Evolutionary conservation across 2,888 invertebrate species (phyloP), one percentile per base, ranked within the genome.

Genomic region (Tinea trinotella): DNA sequence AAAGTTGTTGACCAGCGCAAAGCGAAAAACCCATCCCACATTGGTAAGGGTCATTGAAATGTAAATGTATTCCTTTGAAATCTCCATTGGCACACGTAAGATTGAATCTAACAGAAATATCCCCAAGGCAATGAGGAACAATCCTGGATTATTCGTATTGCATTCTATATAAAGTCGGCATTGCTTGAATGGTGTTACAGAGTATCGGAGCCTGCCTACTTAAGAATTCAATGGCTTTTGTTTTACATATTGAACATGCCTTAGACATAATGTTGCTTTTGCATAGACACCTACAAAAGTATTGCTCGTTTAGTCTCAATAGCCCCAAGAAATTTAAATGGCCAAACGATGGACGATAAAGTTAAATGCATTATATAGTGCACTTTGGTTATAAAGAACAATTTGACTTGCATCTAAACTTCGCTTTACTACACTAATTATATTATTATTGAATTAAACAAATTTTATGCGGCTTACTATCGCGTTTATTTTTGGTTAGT

Each of bases 81-180:
- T 19, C 46, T 17, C 17, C 46, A 46, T 40, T 40, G 40, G 40
- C 40, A 40, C 40, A 40, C n/a, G 40, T 40, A 46, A 46, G 46
- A 46, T 46, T 46, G 46, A 46, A 46, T 46, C 46, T 46, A 46
- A 19, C 46, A 19, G 46, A 46, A 46, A 46, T 46, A 46, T 46
- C 46, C 46, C 10, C 7, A 9, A 19, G 46, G 15, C 18, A 18
- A 17, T 17, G 46, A 40, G 46, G 19, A 46, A 46, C 46, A 17
- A 46, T 46, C 46, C 46, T 46, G 46, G 9, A 18, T 17, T 40
- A 40, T 40, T 40, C 40, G 40, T 40, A 40, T 40, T 40, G 13
- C 40, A 13, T 40, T 40, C 12, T 40, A 15, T 40, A 30, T 12
- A 40, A 40, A 40, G 40, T 40, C 40, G 40, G 40, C 40, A 40